Evolutionary conservation across 2,113 vertebrate species (phyloP).

Genomic region (Albula glossodonta): DNA sequence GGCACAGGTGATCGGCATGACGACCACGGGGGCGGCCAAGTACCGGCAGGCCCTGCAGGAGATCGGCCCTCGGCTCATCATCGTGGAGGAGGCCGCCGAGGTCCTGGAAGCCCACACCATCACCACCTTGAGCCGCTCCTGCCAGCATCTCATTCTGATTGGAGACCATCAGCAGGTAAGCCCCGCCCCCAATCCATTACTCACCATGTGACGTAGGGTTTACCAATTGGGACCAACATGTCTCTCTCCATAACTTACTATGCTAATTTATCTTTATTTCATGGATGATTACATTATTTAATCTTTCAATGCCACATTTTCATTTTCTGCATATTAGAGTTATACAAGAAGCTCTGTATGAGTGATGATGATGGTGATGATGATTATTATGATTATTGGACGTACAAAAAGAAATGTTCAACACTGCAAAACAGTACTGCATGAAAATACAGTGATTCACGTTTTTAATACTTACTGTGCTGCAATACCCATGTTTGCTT

Average conservation of each 20-base stretch:
- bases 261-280: too few species aligned
- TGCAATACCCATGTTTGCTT: background rate
- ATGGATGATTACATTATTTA: too few species aligned
- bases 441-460: background rate
- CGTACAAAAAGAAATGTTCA: background rate
- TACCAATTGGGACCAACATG: too few species aligned
- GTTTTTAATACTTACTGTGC: background rate
- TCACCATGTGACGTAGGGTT: too few species aligned
- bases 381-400: too few species aligned
- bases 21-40: slow-evolving; percentile 94
- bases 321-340: too few species aligned
- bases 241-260: too few species aligned
- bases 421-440: background rate
- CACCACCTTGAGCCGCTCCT: slow-evolving; percentile 82
- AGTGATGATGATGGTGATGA: too few species aligned
- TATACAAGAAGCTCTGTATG: too few species aligned
- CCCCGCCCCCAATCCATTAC: too few species aligned
- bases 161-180: slow-evolving; percentile 95
- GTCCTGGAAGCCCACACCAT: slow-evolving; percentile 93
- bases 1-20: slow-evolving; percentile 90
- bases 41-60: slow-evolving; percentile 80
- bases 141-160: slow-evolving; percentile 94
- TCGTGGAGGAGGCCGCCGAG: slow-evolving; percentile 94
- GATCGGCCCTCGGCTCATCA: slow-evolving; percentile 77
- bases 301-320: too few species aligned